A percentile compares a stretch with the other conserved stretches of the same genome.
These are phyloP conservation scores for Apocrypta bakeri DNA, from an alignment of 1,140 invertebrate species.

Conservation along the genomic window DNA sequence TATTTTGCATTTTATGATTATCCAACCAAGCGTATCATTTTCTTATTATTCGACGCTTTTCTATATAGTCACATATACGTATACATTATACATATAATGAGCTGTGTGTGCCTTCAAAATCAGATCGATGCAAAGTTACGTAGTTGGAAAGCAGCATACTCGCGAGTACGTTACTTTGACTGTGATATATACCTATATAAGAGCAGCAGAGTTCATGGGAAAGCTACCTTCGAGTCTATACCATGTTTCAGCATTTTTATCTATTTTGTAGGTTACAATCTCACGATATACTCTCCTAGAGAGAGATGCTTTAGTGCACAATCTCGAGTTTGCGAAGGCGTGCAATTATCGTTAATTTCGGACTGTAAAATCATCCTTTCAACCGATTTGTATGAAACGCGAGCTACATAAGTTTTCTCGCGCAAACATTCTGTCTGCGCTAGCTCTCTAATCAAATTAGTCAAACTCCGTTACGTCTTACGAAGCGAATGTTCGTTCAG, in stretches of 20 bases:
- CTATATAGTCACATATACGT: not conserved
- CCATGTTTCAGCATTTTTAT: constrained; percentile 19
- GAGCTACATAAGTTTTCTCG: not conserved
- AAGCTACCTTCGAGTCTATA: not conserved
- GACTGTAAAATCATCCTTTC: not conserved
- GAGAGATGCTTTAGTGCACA: not conserved
- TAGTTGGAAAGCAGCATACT: constrained; percentile 9
- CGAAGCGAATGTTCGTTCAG: too few species aligned
- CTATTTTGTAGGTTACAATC: constrained; percentile 29
- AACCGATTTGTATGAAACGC: not conserved
- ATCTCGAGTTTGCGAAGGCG: not conserved
- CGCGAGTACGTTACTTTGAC: constrained; percentile 15
- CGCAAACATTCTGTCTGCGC: not conserved
- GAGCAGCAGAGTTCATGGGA: constrained; percentile 27
- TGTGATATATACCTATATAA: not conserved
- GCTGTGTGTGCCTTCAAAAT: not conserved
- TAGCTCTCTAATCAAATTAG: not conserved
- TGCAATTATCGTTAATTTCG: not conserved
- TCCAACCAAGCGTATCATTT: too few species aligned
- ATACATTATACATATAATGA: not conserved
- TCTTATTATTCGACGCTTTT: too few species aligned
- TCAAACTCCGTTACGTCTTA: too few species aligned
- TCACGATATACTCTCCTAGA: constrained; percentile 9
- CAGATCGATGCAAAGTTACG: constrained; percentile 18
- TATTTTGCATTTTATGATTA: too few species aligned